Percentiles rank a stretch among this genome's conserved stretches.
phyloP scores from a whole-genome alignment of 2,113 vertebrate genomes.

The Oxyruncus cristatus region DNA sequence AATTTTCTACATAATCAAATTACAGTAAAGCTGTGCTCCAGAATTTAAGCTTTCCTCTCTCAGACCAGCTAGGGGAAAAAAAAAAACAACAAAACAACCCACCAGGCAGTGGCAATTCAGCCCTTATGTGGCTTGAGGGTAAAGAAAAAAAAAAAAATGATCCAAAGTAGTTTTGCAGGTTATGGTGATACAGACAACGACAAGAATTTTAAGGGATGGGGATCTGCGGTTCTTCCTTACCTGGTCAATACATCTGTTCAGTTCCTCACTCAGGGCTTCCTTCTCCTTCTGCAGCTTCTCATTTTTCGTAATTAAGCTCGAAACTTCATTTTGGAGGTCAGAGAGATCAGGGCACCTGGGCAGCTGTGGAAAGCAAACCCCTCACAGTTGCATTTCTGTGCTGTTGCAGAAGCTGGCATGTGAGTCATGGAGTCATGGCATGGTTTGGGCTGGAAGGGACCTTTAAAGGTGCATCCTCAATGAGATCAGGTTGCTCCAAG shows the following conservation, averaged over 20 bases:
- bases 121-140: not conserved
- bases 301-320: constrained; percentile 61
- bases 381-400: not conserved
- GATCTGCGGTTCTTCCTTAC: constrained; percentile 36
- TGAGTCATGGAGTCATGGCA: not conserved
- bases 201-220: not conserved
- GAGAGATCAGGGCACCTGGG: constrained; percentile 65
- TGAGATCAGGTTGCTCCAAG: not conserved
- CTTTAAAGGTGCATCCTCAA: not conserved
- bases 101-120: not conserved
- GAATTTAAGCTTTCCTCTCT: not conserved
- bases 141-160: not conserved
- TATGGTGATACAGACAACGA: not conserved
- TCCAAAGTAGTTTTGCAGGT: not conserved
- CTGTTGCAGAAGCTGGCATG: not conserved
- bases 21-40: not conserved
- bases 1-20: not conserved
- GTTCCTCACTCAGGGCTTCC: constrained; percentile 76
- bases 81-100: not conserved
- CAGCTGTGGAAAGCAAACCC: constrained; percentile 59
- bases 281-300: constrained; percentile 80
- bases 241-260: constrained; percentile 77
- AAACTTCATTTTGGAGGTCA: constrained; percentile 73
- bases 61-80: not conserved
- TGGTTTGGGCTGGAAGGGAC: not conserved